Base-by-base conservation (phyloP, 2,888 invertebrate genomes). In the Sesia apiformis region DNA sequence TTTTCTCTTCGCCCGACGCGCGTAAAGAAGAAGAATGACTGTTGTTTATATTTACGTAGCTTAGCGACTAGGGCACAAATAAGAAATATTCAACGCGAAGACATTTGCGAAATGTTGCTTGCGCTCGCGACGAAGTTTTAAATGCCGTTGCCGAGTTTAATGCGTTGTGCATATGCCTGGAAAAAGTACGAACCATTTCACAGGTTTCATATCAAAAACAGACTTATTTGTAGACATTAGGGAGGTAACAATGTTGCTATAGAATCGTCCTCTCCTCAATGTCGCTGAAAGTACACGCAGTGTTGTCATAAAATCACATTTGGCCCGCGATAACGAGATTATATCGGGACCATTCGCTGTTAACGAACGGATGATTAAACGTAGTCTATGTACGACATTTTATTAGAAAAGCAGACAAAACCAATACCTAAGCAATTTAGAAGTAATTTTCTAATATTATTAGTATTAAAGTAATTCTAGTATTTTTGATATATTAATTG, bases 1-100 rank as follows among this genome's bases (percentile, higher is more conserved):
- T 81, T 82, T 83, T 82, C 78, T 78, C 78, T 75, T 73, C 72
- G 72, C 64, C 62, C 72, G 77, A 69, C 72, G 76, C 75, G 78
- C 76, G 77, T 75, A 78, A 79, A 80, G 81, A 81, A 81, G 81
- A 82, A 77, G 78, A 76, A 83, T 83, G 79, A 74, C 72, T 74
- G 74, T 74, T 83, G 81, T 84, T 84, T 82, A 81, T 82, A 78
- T 82, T 81, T 82, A 78, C 80, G 76, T 74, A 77, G 75, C 72
- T 78, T 81, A 84, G 83, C 83, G 80, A 80, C 79, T 71, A 63
- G 66, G 72, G 68, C 66, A 74, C 69, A 71, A 78, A 78, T 77
- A 76, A 76, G 74, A 75, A 76, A 76, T 74, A 74, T 76, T 74
- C 66, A 23, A 23, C 23, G 66, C 23, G 23, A 23, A 69, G 66